A percentile compares a stretch with the other conserved stretches of the same genome.
Evolutionary conservation across 2,888 invertebrate species (phyloP).

Genomic region (Anarsia innoxiella): DNA sequence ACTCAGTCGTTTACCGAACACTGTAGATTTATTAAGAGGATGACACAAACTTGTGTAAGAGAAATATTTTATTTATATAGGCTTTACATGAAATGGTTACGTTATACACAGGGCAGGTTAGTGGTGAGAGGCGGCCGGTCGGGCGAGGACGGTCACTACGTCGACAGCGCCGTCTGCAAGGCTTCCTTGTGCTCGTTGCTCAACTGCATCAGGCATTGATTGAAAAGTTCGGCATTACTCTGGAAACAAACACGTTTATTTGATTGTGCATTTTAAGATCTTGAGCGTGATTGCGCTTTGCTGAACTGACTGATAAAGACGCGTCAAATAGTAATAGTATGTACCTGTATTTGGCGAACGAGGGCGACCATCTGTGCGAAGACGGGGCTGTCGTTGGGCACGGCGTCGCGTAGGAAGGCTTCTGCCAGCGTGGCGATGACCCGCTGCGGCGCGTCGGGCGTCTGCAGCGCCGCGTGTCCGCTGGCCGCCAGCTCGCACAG

Average conservation of each 20-base stretch:
- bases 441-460: conserved; percentile 91
- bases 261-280: too few species aligned
- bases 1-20: conserved; percentile 2
- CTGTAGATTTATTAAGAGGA: conserved; percentile 4
- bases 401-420: conserved; percentile 88
- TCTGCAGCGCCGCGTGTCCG: conserved; percentile 89
- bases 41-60: conserved; percentile 18
- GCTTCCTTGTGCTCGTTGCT: conserved; percentile 89
- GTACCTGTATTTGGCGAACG: conserved; percentile 89
- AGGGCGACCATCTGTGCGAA: conserved; percentile 88
- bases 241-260: too few species aligned
- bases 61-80: conserved; percentile 9
- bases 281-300: too few species aligned
- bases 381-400: conserved; percentile 83
- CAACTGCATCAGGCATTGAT: conserved; percentile 84
- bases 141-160: conserved; percentile 33
- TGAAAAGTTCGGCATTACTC: conserved; percentile 86
- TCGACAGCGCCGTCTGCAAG: conserved; percentile 82
- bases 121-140: conserved; percentile 29
- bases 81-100: conserved; percentile 7
- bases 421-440: conserved; percentile 93
- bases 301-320: too few species aligned
- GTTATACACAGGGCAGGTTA: conserved; percentile 2
- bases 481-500: conserved; percentile 95
- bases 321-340: too few species aligned